A percentile compares a stretch with the other conserved stretches of the same genome.
Conservation (phyloP, 1,140 invertebrate genomes). For the Babylonia areolata region DNA sequence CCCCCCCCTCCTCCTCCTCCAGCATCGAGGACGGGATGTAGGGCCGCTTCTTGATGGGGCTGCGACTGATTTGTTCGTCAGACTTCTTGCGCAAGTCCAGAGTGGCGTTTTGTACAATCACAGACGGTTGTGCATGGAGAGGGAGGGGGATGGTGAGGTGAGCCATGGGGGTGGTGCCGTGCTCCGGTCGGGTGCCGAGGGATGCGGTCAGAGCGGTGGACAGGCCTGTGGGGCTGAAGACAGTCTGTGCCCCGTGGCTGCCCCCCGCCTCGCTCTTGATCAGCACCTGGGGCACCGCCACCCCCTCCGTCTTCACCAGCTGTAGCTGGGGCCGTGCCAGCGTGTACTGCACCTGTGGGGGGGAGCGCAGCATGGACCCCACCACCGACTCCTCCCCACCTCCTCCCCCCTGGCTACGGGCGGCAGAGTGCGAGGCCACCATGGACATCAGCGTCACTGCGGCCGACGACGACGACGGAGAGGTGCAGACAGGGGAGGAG, state of each 20-base stretch:
- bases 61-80: constrained; percentile 63
- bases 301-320: constrained; percentile 31
- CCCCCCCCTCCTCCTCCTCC: constrained; percentile 30
- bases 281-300: not conserved
- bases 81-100: constrained; percentile 67
- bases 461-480: constrained; percentile 27
- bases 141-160: constrained; percentile 25
- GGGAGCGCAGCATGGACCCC: constrained; percentile 47
- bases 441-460: constrained; percentile 28
- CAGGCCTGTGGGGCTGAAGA: constrained; percentile 18
- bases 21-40: constrained; percentile 56
- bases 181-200: not conserved
- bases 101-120: constrained; percentile 65
- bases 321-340: constrained; percentile 40
- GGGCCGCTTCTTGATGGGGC: constrained; percentile 73
- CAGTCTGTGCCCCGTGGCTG: not conserved
- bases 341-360: constrained; percentile 48
- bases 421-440: constrained; percentile 22
- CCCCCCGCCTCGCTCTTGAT: constrained; percentile 30
- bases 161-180: constrained; percentile 34
- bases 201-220: constrained; percentile 16
- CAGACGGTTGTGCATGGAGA: constrained; percentile 55
- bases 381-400: constrained; percentile 39
- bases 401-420: not conserved
- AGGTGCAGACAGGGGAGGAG: constrained; percentile 21